phyloP scores from a whole-genome alignment of 2,113 vertebrate genomes.

The Dasyurus viverrinus region DNA sequence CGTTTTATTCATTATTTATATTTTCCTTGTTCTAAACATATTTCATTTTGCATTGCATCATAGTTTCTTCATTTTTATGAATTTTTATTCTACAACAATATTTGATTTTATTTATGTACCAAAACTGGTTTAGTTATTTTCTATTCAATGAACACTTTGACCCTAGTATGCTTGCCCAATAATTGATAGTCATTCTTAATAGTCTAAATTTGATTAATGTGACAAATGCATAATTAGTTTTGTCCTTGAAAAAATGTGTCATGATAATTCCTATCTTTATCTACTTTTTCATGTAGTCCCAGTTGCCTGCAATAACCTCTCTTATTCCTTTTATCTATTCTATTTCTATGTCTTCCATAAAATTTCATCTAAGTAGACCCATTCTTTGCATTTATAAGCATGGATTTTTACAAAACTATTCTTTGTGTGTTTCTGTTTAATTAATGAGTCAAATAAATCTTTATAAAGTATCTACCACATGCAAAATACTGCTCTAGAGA shows the following conservation, averaged over 20 bases:
- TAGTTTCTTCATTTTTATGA: neutral
- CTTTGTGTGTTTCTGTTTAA: neutral
- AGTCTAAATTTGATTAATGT: neutral
- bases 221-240: neutral
- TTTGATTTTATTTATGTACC: neutral
- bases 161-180: neutral
- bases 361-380: neutral
- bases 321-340: neutral
- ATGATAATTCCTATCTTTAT: neutral
- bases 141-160: neutral
- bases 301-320: neutral
- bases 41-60: neutral
- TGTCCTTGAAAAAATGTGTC: neutral
- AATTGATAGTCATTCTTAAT: neutral
- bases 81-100: neutral
- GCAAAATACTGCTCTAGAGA: neutral
- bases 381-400: neutral
- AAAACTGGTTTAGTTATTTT: neutral
- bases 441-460: neutral
- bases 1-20: neutral
- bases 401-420: neutral
- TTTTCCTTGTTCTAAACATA: neutral
- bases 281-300: neutral
- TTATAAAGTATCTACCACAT: neutral
- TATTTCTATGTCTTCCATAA: neutral